These are phyloP conservation scores for Thunnus thynnus DNA, from an alignment of 2,113 vertebrate species.

Conservation along the genomic window DNA sequence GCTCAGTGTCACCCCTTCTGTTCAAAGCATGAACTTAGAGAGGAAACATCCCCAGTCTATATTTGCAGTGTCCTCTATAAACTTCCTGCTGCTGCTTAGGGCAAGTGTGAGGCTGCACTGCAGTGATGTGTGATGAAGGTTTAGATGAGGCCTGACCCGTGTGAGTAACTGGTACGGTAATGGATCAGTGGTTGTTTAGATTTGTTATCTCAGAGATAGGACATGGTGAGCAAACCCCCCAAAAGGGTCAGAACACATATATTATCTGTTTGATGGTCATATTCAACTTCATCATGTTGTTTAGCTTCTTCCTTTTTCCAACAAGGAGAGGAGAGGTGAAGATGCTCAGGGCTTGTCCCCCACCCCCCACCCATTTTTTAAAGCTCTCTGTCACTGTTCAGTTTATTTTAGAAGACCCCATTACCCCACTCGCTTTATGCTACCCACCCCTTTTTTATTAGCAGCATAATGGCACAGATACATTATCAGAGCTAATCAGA, in stretches of 20 bases:
- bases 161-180: constrained; percentile 37
- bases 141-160: constrained; percentile 19
- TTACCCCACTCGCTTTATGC: constrained; percentile 66
- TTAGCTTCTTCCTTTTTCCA: not conserved
- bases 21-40: constrained; percentile 54
- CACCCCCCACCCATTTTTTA: constrained; percentile 9
- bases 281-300: not conserved
- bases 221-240: not conserved
- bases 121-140: constrained; percentile 57
- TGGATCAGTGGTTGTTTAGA: constrained; percentile 26
- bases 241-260: constrained; percentile 6
- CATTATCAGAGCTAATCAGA: constrained; percentile 94
- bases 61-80: constrained; percentile 57
- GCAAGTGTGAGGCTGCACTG: constrained; percentile 44
- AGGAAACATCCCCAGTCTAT: constrained; percentile 51
- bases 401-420: constrained; percentile 77
- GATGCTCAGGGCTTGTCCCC: constrained; percentile 17
- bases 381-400: constrained; percentile 52
- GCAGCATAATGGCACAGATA: constrained; percentile 88
- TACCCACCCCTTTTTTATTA: constrained; percentile 78
- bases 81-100: constrained; percentile 40
- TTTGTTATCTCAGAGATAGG: constrained; percentile 29
- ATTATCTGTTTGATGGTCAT: not conserved
- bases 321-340: not conserved
- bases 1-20: constrained; percentile 43